A percentile compares a stretch with the other conserved stretches of the same genome.
phyloP scores from a whole-genome alignment of 2,888 invertebrate genomes.

The Xestia c-nigrum region DNA sequence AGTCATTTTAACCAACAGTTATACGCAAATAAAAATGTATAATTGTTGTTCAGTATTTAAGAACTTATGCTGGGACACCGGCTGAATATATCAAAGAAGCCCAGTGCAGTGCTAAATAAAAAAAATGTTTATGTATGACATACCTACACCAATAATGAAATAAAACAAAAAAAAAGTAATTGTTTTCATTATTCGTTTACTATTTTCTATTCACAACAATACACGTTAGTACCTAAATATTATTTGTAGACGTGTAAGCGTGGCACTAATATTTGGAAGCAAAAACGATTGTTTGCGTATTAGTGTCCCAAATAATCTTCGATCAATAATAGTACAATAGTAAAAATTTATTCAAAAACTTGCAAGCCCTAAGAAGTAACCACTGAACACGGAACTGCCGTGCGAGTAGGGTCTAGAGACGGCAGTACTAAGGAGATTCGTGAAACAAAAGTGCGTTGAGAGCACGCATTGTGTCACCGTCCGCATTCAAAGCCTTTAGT shows the following conservation, averaged over 20 bases:
- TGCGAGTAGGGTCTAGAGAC: too few relatives aligned
- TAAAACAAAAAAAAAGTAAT: too few relatives aligned
- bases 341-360: neutral
- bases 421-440: neutral
- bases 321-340: too few relatives aligned
- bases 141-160: too few relatives aligned
- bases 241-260: neutral
- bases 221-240: too few relatives aligned
- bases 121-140: neutral
- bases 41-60: neutral
- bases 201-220: neutral
- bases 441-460: neutral
- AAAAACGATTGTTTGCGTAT: neutral
- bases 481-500: neutral
- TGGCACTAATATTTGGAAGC: too few relatives aligned
- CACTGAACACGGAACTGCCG: neutral
- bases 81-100: neutral
- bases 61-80: too few relatives aligned
- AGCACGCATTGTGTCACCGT: neutral
- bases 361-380: neutral
- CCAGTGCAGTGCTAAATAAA: neutral
- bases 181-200: neutral
- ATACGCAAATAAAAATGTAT: too few relatives aligned
- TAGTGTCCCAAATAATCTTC: neutral
- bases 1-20: too few relatives aligned